Evolutionary conservation across 2,888 invertebrate species (phyloP).

Genomic region (Odontothrips loti): DNA sequence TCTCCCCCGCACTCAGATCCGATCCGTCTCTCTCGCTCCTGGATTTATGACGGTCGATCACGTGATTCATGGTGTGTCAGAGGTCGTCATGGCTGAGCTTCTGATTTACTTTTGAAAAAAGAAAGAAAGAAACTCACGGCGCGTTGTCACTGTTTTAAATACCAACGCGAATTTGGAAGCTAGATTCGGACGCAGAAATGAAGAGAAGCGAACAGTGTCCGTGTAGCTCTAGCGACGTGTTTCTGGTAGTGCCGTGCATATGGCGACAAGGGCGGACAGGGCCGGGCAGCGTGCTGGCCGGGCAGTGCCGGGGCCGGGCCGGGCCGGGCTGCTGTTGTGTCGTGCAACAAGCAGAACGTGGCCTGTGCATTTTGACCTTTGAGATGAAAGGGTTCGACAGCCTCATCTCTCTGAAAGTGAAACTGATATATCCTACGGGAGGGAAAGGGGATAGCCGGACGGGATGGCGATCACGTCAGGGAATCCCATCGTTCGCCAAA

Average conservation of each 20-base stretch:
- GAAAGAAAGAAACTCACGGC: no score
- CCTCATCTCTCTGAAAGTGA: constrained; percentile 1
- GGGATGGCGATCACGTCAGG: background rate
- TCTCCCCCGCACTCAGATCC: background rate
- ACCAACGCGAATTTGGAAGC: no score
- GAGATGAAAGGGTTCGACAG: background rate
- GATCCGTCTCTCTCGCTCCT: background rate
- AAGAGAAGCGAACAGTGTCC: no score
- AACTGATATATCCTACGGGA: background rate
- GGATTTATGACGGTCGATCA: background rate
- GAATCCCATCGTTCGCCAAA: no score
- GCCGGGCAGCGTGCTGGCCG: background rate
- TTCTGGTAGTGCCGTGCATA: no score
- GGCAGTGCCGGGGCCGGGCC: background rate
- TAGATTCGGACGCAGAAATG: no score
- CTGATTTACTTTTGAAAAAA: no score
- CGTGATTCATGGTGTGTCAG: background rate
- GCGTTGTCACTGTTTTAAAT: no score
- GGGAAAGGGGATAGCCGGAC: no score
- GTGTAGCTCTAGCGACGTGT: background rate
- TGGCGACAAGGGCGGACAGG: background rate
- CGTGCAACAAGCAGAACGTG: background rate
- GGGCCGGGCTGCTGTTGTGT: background rate
- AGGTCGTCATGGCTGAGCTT: no score
- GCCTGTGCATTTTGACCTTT: constrained; percentile 13